These are phyloP conservation scores for Leucoptera coffeella DNA, from an alignment of 2,888 invertebrate genomes.

Conservation along the genomic window DNA sequence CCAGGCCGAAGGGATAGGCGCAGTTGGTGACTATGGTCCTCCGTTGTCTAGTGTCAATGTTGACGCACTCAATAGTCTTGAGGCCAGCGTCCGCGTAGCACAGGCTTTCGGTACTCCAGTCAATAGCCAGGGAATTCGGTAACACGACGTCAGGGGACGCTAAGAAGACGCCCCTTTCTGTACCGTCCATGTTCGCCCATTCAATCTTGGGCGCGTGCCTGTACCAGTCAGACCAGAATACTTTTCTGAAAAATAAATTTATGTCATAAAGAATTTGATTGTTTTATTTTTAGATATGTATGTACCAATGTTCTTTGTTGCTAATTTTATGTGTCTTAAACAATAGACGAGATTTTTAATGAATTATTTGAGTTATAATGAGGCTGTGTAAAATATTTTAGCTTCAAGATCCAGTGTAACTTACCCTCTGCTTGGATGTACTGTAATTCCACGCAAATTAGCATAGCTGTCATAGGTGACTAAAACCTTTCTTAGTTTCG, in stretches of 20 bases:
- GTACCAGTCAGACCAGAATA: conserved; percentile 99
- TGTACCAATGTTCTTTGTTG: too few relatives aligned
- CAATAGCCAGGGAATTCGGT: conserved; percentile 91
- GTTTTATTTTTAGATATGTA: too few relatives aligned
- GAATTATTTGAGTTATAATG: too few relatives aligned
- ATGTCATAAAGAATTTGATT: too few relatives aligned
- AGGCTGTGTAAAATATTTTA: too few relatives aligned
- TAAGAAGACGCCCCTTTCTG: conserved; percentile 65
- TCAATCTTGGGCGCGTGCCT: conserved; percentile 87
- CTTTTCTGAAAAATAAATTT: too few relatives aligned
- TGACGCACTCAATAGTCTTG: conserved; percentile 70
- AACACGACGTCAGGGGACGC: conserved; percentile 63
- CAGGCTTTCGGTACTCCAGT: conserved; percentile 74
- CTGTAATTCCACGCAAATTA: conserved; percentile 92
- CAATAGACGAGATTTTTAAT: too few relatives aligned
- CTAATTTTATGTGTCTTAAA: too few relatives aligned
- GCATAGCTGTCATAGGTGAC: conserved; percentile 65
- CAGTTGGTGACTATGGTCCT: conserved; percentile 74
- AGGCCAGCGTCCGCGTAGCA: conserved; percentile 96
- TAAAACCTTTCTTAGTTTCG: conserved; percentile 67
- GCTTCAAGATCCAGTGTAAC: too few relatives aligned
- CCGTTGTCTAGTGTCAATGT: conserved; percentile 60
- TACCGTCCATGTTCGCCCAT: conserved; percentile 89
- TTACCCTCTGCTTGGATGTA: conserved; percentile 84
- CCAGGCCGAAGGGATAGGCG: conserved; percentile 88